Base-by-base conservation (phyloP, 2,797 vertebrate genomes). In the Acomys russatus region DNA sequence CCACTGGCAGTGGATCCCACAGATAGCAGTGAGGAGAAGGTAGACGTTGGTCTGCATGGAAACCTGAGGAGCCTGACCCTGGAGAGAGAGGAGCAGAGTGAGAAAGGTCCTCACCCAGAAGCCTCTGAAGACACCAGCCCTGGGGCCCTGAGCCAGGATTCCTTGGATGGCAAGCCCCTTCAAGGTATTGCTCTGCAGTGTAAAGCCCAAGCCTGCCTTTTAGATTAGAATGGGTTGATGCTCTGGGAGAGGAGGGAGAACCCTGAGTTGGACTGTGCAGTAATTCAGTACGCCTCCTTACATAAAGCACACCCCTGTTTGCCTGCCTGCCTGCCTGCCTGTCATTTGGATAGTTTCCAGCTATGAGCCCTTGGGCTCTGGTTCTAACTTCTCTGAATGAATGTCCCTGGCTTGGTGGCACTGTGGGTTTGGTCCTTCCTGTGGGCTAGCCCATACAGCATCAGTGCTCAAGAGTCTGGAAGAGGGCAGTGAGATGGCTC, bases 101-200 rank as follows among this genome's bases (percentile, higher is more conserved):
- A 92, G 77, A 79, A 84, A 76, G n/a, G 20, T 30, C 94, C 71
- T 56, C 88, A 93, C 11, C 49, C 97, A 94, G 96, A 97, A 98
- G 92, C 95, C 96, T 4, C 77, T 30, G 98, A 98, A 90, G 88
- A 95, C 20, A 59, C 38, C 5, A 30, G 63, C 1, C 0, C 12
- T 0, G 20, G 61, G 33, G 59, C 6, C 93, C 59, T 74, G 90
- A 98, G 70, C 90, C 92, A 90, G 33, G 98, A 98, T 44, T 94
- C 97, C 30, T 97, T 97, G 12, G 98, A 99, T 44, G 98, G 97
- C n/a, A 99, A 97, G 98, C 98, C 98, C 66, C 99, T 99, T 94
- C 99, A 99, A 99, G 99, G 99, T 99, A 98, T 15, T 76, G 85
- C 1, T 70, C 28, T 86, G 85, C 49, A 38, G 59, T 0, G 20